These are phyloP conservation scores for Pyxicephalus adspersus DNA, from an alignment of 2,113 vertebrate species.

Conservation along the genomic window DNA sequence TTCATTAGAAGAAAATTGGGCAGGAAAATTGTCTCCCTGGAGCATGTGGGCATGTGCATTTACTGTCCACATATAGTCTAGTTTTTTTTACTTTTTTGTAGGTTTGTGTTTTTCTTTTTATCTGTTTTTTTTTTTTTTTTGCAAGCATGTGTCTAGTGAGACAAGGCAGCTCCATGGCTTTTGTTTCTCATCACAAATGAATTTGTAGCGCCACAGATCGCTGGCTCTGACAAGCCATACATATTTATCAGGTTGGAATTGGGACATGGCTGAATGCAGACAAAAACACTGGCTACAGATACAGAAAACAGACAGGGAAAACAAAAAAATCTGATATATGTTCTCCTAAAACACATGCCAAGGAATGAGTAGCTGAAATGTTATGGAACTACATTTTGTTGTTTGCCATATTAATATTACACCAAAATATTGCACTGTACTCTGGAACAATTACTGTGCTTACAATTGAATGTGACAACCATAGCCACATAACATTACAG, in stretches of 20 bases:
- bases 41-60: not conserved
- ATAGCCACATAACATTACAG: too few species aligned
- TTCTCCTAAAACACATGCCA: slow-evolving; percentile 30
- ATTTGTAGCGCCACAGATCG: slow-evolving; percentile 54
- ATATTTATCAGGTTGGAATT: slow-evolving; percentile 54
- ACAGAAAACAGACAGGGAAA: slow-evolving; percentile 39
- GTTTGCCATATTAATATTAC: too few species aligned
- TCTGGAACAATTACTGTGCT: too few species aligned
- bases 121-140: not conserved
- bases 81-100: not conserved
- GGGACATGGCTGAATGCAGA: slow-evolving; percentile 47
- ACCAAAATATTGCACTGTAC: too few species aligned
- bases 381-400: not conserved
- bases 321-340: slow-evolving; percentile 36
- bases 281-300: slow-evolving; percentile 51
- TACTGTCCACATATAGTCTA: not conserved
- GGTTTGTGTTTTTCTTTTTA: slow-evolving; percentile 1
- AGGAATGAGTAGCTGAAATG: slow-evolving; percentile 32
- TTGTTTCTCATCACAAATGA: slow-evolving; percentile 48
- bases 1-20: slow-evolving; percentile 25
- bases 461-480: too few species aligned
- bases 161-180: slow-evolving; percentile 15
- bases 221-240: slow-evolving; percentile 52
- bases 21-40: not conserved
- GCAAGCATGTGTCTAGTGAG: not conserved